A percentile compares a stretch with the other conserved stretches of the same genome.
Conservation (phyloP, 2,113 vertebrate genomes). For the Leptodactylus fuscus region DNA sequence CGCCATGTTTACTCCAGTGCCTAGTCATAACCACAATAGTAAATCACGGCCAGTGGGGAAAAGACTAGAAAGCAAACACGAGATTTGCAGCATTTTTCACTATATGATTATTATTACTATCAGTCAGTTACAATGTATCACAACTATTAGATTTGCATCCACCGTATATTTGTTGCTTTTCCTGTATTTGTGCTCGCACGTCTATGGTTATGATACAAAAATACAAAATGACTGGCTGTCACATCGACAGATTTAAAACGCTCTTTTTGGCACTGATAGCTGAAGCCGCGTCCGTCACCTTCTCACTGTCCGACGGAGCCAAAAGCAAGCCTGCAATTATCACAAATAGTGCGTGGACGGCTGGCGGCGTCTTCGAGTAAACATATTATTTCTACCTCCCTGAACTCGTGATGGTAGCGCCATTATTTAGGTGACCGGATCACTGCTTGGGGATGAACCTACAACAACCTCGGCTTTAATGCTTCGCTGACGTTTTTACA, state of each 20-base stretch:
- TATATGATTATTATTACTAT: no score
- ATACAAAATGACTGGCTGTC: not conserved
- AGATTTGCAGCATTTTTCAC: no score
- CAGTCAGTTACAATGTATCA: not conserved
- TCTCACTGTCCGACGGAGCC: not conserved
- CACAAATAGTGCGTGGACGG: not conserved
- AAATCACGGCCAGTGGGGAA: no score
- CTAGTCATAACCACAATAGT: no score
- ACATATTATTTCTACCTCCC: not conserved
- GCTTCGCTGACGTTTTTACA: constrained; percentile 15
- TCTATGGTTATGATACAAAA: not conserved
- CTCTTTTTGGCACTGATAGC: not conserved
- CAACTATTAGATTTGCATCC: no score
- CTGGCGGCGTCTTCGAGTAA: not conserved
- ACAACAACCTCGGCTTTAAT: no score
- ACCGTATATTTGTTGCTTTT: not conserved
- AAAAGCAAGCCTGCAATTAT: not conserved
- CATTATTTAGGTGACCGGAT: not conserved
- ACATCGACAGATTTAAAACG: not conserved
- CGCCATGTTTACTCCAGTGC: no score
- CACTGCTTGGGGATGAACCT: not conserved
- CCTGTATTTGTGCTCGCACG: not conserved
- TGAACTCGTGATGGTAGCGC: not conserved
- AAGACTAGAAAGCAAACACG: no score
- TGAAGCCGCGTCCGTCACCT: not conserved